Evolutionary conservation across 1,140 invertebrate genomes (phyloP), one percentile per base, ranked within the genome.

Genomic region (Caenorhabditis remanei): DNA sequence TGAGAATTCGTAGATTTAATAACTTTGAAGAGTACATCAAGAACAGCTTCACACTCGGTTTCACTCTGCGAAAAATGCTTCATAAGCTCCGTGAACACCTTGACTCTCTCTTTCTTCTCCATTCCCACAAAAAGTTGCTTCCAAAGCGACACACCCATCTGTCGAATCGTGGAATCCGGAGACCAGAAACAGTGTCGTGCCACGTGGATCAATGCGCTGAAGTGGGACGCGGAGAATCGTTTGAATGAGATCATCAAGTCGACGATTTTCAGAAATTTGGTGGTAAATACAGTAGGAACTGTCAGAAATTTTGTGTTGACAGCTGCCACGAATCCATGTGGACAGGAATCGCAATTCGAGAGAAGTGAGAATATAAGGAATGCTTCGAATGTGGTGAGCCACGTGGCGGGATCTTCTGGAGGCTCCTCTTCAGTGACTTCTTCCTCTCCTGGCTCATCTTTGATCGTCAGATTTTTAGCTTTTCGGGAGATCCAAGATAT

Each of bases 241-340:
- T 79, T 50, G 46, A n/a, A 79, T 13, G 46, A 50, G 40, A 79
- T 48, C 7, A 53, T 46, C 13, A 79, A n/a, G 53, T 79, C 71
- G 19, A 79, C 46, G 14, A 79, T 79, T 79, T 50, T 48, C 21
- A 79, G 24, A n/a, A 79, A 79, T 50, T 79, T 79, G 21, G 71
- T 8, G 19, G 43, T 21, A 40, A 79, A 79, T 50, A 11, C 71
- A 7, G 9, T 9, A 4, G 71, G 71, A 79, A 79, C 53, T 14
- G 50, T 79, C 43, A 50, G 46, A n/a, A 79, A 53, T 79, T 79
- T 79, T n/a, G 71, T 19, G n/a, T 79, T 79, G 11, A 79, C 71
- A 21, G 71, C 71, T 4, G 46, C 11, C 7, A 50, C 11, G 46
- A 79, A 79, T 24, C 32, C 40, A 2, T 46, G 71, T 0, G 67